A percentile compares a stretch with the other conserved stretches of the same genome.
Evolutionary conservation across 92 coral and sea anemone species (phyloP).

Genomic region (Umimayanthus kanabou): DNA sequence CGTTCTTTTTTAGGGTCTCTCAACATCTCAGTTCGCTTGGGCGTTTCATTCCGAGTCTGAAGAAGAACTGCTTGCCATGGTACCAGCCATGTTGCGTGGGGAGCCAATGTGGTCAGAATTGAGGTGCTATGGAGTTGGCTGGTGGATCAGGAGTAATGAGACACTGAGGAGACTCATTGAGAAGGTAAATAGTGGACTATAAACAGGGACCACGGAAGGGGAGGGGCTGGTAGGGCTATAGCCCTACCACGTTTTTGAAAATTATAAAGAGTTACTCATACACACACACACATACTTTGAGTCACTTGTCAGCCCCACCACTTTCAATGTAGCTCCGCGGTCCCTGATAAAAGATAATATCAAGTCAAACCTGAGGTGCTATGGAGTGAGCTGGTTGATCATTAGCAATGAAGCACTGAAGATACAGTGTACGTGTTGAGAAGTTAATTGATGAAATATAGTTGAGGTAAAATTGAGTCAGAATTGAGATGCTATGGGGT

Average conservation of each 20-base stretch:
- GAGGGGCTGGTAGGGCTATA: too few relatives aligned
- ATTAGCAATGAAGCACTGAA: constrained; percentile 80
- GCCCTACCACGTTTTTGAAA: too few relatives aligned
- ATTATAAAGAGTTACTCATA: too few relatives aligned
- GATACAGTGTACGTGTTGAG: not conserved
- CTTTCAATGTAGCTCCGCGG: too few relatives aligned
- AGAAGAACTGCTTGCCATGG: constrained; percentile 96
- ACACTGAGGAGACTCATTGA: constrained; percentile 91
- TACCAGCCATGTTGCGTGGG: constrained; percentile 92
- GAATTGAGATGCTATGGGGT: constrained; percentile 90
- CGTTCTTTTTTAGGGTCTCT: constrained; percentile 65
- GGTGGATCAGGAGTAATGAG: constrained; percentile 96
- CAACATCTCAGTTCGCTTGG: constrained; percentile 94
- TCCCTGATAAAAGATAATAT: not conserved
- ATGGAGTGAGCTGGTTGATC: constrained; percentile 90
- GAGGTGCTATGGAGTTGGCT: constrained; percentile 91
- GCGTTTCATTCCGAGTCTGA: constrained; percentile 98
- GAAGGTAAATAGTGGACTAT: constrained; percentile 52
- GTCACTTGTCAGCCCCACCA: too few relatives aligned
- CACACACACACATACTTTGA: too few relatives aligned
- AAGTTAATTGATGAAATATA: too few relatives aligned
- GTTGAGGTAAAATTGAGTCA: constrained; percentile 38
- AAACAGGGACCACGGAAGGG: too few relatives aligned
- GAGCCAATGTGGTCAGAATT: constrained; percentile 93
- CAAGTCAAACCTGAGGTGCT: constrained; percentile 81